Percentiles rank a stretch among this genome's conserved stretches.
phyloP scores from a whole-genome alignment of 2,888 invertebrate species.

The Ypsolopha scabrella region DNA sequence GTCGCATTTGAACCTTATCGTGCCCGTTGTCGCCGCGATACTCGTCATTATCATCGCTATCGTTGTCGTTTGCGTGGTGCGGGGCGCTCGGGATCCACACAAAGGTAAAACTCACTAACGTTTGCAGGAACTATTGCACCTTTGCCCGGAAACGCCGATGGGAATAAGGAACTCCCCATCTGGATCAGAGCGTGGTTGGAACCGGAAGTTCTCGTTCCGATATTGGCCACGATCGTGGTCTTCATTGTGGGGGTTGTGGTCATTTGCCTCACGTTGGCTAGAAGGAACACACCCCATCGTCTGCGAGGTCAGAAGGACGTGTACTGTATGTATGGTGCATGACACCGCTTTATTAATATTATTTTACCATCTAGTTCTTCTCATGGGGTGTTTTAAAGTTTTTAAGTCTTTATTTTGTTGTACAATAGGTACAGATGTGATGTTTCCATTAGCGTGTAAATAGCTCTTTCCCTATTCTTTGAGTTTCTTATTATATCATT shows the following conservation, averaged over 20 bases:
- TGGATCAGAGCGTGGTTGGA: constrained; percentile 92
- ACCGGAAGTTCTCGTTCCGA: constrained; percentile 90
- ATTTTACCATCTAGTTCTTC: constrained; percentile 1
- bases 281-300: constrained; percentile 84
- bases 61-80: constrained; percentile 92
- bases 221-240: constrained; percentile 90
- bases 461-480: neutral
- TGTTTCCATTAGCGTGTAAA: neutral
- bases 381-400: neutral
- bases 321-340: constrained; percentile 79
- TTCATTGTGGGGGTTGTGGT: constrained; percentile 92
- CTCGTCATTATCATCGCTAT: constrained; percentile 94
- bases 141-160: constrained; percentile 72
- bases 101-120: constrained; percentile 75
- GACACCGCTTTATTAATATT: constrained; percentile 40
- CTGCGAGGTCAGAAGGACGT: constrained; percentile 84
- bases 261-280: constrained; percentile 88
- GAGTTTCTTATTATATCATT: constrained; percentile 18
- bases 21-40: constrained; percentile 91
- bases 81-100: constrained; percentile 85
- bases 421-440: neutral
- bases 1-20: constrained; percentile 92
- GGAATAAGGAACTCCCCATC: constrained; percentile 68
- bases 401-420: neutral
- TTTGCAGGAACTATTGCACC: constrained; percentile 83